Evolutionary conservation across 2,888 invertebrate genomes (phyloP), one percentile per base, ranked within the genome.

Genomic region (Dorcus parallelipipedus): DNA sequence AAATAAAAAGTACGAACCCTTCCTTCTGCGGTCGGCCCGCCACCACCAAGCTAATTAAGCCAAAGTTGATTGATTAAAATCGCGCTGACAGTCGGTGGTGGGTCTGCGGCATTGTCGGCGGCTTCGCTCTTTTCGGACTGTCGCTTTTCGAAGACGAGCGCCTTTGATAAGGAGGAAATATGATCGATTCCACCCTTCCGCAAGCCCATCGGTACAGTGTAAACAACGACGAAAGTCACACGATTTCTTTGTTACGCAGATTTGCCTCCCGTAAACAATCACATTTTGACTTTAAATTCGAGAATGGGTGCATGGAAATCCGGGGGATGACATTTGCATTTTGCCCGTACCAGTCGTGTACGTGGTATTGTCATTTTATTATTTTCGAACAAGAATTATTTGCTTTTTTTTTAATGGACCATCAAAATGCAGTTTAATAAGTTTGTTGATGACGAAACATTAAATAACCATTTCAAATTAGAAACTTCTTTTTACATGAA

Each of bases 21-120:
- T 52, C 38, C 38, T 10, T 38, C 26, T 47, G 20, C 8, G 17
- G n/a, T n/a, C 38, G 9, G 60, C 64, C 26, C 26, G 26, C 26
- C 26, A 33, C 26, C 26, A 33, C 26, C 26, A 33, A 33, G 7
- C 26, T 33, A 63, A 61, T 66, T 64, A 63, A 66, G 65, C 63
- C 66, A 63, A 67, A 68, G 63, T 64, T 73, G 71, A 73, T 73
- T 72, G 71, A 73, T 73, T 72, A 70, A 70, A 70, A 68, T 58
- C 48, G 55, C 58, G 64, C 63, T 67, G 70, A 69, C 71, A 67
- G 62, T 63, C 67, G 64, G 71, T 65, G 70, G 69, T 70, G 69
- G 65, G 61, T 65, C 63, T 55, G 60, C 55, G 58, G 68, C 60
- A 64, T 68, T 71, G 67, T 69, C 49, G 47, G 51, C 63, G 63